Conservation (phyloP, 2,113 vertebrate genomes). For the Oxygymnocypris stewartii region DNA sequence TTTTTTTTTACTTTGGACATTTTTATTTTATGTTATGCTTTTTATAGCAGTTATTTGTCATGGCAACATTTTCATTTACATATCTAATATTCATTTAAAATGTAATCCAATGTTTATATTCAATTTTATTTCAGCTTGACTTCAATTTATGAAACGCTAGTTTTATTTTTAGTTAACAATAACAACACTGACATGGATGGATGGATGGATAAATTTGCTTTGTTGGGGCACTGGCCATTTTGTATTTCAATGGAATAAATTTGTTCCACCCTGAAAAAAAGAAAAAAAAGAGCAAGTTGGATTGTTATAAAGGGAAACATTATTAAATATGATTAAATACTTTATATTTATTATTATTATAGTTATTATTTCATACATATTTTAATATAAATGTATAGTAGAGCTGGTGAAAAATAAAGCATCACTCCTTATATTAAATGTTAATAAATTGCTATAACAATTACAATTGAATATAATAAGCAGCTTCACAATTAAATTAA, state of each 20-base stretch:
- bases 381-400: neutral
- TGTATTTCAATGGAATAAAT: no score
- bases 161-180: neutral
- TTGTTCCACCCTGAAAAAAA: no score
- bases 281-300: no score
- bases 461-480: neutral
- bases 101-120: neutral
- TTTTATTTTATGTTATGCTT: no score
- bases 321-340: no score
- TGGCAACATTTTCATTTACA: neutral
- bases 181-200: neutral
- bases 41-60: neutral
- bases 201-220: no score
- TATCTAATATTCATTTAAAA: neutral
- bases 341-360: neutral
- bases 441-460: neutral
- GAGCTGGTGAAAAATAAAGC: neutral
- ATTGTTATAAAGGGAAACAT: no score
- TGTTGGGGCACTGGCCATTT: no score
- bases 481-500: neutral
- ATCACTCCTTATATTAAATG: neutral
- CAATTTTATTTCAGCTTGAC: neutral
- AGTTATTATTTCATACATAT: no score
- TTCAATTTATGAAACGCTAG: neutral
- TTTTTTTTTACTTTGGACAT: neutral